Evolutionary conservation across 1,140 invertebrate species (phyloP), one percentile per base, ranked within the genome.

Genomic region (Globodera rostochiensis): DNA sequence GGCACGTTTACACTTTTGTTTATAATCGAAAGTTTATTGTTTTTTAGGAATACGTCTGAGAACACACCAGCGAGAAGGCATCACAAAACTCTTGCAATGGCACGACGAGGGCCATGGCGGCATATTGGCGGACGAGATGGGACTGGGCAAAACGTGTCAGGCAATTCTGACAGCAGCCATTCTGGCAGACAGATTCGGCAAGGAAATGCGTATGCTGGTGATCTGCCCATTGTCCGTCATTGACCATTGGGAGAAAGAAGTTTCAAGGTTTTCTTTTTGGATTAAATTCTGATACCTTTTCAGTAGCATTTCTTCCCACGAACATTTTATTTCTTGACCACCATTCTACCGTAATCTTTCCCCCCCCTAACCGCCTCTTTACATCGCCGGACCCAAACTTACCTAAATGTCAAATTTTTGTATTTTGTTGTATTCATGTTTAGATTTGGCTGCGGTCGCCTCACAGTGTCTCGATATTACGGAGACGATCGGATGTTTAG

Each of bases 71-170:
- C 93, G 97, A 80, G 97, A 99, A 92, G 98, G 98, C 50, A 97
- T 99, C 0, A 96, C 96, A 89, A 99, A 99, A 90, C 98, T 99
- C 96, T 99, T 98, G 90, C 96, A 99, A 90, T 99, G 97, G 79
- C 74, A 57, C n/a, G 57, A 80, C 5, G 19, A 82, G 7, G 80
- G 66, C 36, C 80, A 82, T 82, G 80, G 80, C 13, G 81, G 80
- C 74, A 91, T 91, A 9, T 86, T 91, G 66, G 90, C 90, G 64
- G 91, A 91, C 88, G 91, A 91, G 83, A 91, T 91, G 91, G 91
- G 91, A 21, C 86, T 91, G 8, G 91, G 91, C 0, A 91, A 91
- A 85, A 91, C 91, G 3, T 91, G 91, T 80, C 90, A 91, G 88
- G 89, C 90, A 0, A 91, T 91, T 76, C 85, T 90, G 4, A 86